Evolutionary conservation across 1,140 invertebrate species (phyloP).

Genomic region (Tetramorium parvispinum): DNA sequence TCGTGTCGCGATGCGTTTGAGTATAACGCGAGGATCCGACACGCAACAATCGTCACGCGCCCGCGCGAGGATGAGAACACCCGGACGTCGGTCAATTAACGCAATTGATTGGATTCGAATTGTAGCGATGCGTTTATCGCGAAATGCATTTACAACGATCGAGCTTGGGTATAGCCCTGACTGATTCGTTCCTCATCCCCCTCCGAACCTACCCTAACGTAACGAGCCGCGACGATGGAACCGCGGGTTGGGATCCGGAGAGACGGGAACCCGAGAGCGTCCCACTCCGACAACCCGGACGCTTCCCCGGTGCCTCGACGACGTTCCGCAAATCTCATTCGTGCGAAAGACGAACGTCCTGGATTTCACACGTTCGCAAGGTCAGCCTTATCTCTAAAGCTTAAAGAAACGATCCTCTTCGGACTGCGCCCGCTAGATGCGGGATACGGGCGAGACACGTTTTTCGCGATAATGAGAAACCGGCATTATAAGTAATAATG

Average conservation of each 20-base stretch:
- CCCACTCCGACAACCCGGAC: conserved; percentile 26
- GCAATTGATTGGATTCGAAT: background rate
- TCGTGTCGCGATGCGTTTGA: background rate
- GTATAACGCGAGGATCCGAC: background rate
- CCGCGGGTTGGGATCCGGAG: conserved; percentile 31
- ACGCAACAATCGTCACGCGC: background rate
- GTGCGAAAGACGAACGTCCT: conserved; percentile 37
- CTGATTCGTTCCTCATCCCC: background rate
- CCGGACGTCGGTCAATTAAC: background rate
- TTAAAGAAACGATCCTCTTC: conserved; percentile 40
- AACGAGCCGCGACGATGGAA: conserved; percentile 39
- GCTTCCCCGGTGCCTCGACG: conserved; percentile 15
- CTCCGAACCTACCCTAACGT: background rate
- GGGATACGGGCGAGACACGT: background rate
- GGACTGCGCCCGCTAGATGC: conserved; percentile 6
- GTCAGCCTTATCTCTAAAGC: conserved; percentile 54
- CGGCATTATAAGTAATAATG: conserved; percentile 24
- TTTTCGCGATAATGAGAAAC: conserved; percentile 15
- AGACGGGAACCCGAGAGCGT: conserved; percentile 18
- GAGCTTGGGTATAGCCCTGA: conserved; percentile 34
- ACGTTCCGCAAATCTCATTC: conserved; percentile 49
- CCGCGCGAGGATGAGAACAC: background rate
- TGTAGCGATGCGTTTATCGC: background rate
- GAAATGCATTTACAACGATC: conserved; percentile 17
- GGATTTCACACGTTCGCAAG: conserved; percentile 67